Evolutionary conservation across 1,140 invertebrate species (phyloP), one percentile per base, ranked within the genome.

Genomic region (Latrodectus geometricus): DNA sequence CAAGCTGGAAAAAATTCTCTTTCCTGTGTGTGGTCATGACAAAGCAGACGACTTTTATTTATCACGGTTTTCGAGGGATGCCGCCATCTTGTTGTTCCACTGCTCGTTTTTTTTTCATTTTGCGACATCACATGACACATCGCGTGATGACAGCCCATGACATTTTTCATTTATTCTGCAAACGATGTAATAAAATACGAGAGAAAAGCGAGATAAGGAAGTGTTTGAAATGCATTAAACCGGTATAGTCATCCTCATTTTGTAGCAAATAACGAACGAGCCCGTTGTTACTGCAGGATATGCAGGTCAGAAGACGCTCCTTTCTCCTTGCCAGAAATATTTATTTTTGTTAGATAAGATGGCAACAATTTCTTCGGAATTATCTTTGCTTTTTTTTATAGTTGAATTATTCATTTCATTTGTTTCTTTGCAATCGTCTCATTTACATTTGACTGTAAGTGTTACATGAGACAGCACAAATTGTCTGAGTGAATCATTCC

Each of bases 141-240:
- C 56, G 77, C 77, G 77, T 79, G 77, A 79, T 69, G 77, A 79
- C 77, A 79, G 65, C 23, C 48, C 52, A 12, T 68, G 77, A 56
- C 61, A 69, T 79, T 68, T 78, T 78, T 66, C 50, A 75, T 66
- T 52, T 78, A 14, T 61, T 61, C 54, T 78, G 61, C 56, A 54
- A n/a, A 21, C 48, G 15, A 17, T 20, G 17, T 65, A 54, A 35
- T 78, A 48, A 70, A 54, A 21, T 52, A 35, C 35, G 76, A 76
- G 54, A 65, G 23, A 56, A 49, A n/a, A 66, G 48, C 61, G 21
- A 65, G 54, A 11, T 20, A 20, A 20, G 74, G 11, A 23, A 35
- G 23, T 65, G n/a, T n/a, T 21, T 20, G 52, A 56, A 56, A 76
- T 54, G 9, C 74, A 76, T 72, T 35, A 75, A 21, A 17, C 17